Conservation (phyloP, 2,888 invertebrate genomes). For the Epistrophella euchroma region DNA sequence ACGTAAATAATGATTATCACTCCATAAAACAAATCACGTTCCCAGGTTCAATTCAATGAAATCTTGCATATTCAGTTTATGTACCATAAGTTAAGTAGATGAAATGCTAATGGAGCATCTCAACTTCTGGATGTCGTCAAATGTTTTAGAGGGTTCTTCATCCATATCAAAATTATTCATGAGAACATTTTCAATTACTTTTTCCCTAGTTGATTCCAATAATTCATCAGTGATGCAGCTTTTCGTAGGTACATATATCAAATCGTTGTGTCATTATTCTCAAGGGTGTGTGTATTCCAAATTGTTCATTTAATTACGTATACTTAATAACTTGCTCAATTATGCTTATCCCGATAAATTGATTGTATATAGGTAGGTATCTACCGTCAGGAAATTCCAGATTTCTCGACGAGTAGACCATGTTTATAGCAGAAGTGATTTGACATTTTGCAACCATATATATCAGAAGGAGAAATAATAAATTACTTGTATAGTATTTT, state of each 20-base stretch:
- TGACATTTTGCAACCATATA: conserved; percentile 17
- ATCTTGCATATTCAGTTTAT: conserved; percentile 5
- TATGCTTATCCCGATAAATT: conserved; percentile 33
- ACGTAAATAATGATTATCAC: conserved; percentile 34
- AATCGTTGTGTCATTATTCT: conserved; percentile 24
- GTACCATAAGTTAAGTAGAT: not conserved
- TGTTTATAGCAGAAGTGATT: conserved; percentile 6
- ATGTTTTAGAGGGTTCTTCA: conserved; percentile 12
- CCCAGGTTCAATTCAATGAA: conserved; percentile 1
- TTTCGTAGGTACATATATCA: not conserved
- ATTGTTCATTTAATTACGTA: conserved; percentile 46
- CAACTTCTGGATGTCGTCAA: conserved; percentile 23
- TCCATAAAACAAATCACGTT: conserved; percentile 63
- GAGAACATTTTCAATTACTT: conserved; percentile 45
- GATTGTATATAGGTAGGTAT: not conserved
- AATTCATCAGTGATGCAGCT: conserved; percentile 12
- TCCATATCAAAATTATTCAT: conserved; percentile 52
- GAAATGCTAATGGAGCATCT: conserved; percentile 35
- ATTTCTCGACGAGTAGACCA: not conserved
- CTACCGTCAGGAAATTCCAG: conserved; percentile 8
- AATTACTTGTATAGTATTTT: not conserved
- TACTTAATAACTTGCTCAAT: conserved; percentile 51
- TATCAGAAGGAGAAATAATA: not conserved
- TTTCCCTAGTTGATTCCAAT: conserved; percentile 24
- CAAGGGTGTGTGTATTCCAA: conserved; percentile 18